These are phyloP conservation scores for Mastigias papua DNA, from an alignment of 30 jellyfish, hydroid and myxozoan genomes.

Conservation along the genomic window DNA sequence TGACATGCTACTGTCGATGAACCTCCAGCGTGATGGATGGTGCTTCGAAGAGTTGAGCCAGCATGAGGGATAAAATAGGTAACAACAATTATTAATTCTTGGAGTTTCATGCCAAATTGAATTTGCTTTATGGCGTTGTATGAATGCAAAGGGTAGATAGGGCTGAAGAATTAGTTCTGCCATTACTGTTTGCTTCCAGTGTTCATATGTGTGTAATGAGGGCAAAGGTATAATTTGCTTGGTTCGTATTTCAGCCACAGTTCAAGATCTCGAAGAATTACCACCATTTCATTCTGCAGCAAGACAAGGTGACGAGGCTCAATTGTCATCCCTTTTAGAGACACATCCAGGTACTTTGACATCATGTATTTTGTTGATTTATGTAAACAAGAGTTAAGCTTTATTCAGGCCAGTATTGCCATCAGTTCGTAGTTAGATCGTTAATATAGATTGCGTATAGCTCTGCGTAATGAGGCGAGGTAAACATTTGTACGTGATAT, in stretches of 20 bases:
- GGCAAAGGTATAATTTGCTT: background rate
- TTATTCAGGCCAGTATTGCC: no score
- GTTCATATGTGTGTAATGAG: background rate
- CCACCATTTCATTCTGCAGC: conserved; percentile 82
- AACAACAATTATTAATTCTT: background rate
- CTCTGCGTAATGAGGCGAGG: no score
- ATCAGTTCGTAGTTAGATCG: no score
- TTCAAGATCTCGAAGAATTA: conserved; percentile 61
- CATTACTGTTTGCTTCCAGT: background rate
- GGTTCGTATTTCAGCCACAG: conserved; percentile 17
- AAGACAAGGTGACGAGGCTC: conserved; percentile 57
- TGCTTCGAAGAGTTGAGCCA: background rate
- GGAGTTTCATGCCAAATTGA: background rate
- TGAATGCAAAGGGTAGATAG: background rate
- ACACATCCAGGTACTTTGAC: conserved; percentile 67
- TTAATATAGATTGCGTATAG: no score
- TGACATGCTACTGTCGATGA: background rate
- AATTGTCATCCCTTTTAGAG: conserved; percentile 45
- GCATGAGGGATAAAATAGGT: conserved; percentile 10
- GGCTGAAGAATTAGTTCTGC: background rate
- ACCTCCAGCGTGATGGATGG: background rate
- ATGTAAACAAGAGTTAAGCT: no score
- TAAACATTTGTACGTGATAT: no score
- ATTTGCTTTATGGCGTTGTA: background rate
- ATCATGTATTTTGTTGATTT: no score